phyloP scores from a whole-genome alignment of 2,113 vertebrate genomes.

The Raphicerus campestris region DNA sequence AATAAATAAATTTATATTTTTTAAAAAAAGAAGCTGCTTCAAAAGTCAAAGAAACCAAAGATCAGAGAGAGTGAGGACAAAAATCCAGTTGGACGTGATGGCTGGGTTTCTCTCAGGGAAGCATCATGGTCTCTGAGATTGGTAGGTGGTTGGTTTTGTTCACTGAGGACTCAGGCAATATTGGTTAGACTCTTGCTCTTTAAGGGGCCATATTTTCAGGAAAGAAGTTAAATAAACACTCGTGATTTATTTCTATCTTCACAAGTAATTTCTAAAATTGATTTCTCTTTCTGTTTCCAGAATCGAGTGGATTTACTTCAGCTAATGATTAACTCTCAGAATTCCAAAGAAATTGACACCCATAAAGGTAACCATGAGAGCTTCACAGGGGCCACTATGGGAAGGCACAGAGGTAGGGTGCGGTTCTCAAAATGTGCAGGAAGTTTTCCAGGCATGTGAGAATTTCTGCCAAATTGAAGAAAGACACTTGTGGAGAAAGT shows the following conservation, averaged over 20 bases:
- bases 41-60: neutral
- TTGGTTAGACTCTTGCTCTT: neutral
- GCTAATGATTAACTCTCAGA: conserved; percentile 88
- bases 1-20: no score
- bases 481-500: neutral
- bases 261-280: neutral
- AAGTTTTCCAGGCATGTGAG: neutral
- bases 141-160: neutral
- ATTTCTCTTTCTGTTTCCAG: conserved; percentile 70
- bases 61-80: neutral
- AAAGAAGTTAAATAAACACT: neutral
- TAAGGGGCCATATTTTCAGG: neutral
- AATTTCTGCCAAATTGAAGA: neutral
- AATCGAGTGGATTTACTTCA: conserved; percentile 56
- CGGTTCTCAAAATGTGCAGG: neutral
- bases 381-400: fast-evolving
- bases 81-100: neutral
- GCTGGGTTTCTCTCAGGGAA: neutral
- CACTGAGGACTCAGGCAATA: neutral
- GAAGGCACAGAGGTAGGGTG: fast-evolving
- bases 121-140: neutral
- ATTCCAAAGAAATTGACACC: neutral
- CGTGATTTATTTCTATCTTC: neutral
- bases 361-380: conserved; percentile 71
- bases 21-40: neutral